Base-by-base conservation (phyloP, 64 coral and sea anemone genomes). In the Pocillopora damicornis region DNA sequence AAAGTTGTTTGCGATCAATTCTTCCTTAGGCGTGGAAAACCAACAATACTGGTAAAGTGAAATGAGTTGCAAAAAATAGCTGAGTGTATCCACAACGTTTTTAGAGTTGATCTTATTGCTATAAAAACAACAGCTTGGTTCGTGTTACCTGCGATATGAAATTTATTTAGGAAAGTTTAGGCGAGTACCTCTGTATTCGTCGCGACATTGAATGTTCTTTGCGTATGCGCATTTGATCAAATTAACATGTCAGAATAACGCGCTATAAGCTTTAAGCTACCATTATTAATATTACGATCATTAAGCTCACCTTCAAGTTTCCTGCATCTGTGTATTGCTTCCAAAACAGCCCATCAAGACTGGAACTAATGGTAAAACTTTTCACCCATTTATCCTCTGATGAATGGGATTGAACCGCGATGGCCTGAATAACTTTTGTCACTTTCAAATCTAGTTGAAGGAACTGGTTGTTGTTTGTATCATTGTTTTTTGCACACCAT, bases 261-360 rank as follows among this genome's bases (percentile, higher is more conserved):
- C 17, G 14, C 14, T 68, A 68, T 67, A 67, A 67, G 64, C n/a
- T 67, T 16, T 22, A 58, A 45, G 11, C 11, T 13, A 37, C 4
- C 10, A 37, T 68, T 2, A 17, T 15, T 22, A 22, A 30, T 1
- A 12, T 12, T 0, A 15, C 34, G 9, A 11, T 75, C 26, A 35
- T 76, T 71, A 4, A 9, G n/a, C n/a, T 60, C 34, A 79, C 77
- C 77, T 79, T 79, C 5, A 79, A 60, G n/a, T 26, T 9, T 79
- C 77, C 77, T 0, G 0, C 12, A 20, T 79, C 77, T 61, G 17
- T 79, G 18, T 79, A 79, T 12, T 79, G 57, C 58, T 79, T 79
- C 77, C 77, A 79, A 61, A 79, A 79, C 60, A 79, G 59, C 15
- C 77, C 77, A 79, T 79, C 77, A 79, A 61, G 77, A 79, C 77